Percentiles rank a stretch among this genome's conserved stretches.
These are phyloP conservation scores for Diacarnus erythraeanus DNA, from an alignment of 37 sponge, comb jelly and placozoan species.

Conservation along the genomic window DNA sequence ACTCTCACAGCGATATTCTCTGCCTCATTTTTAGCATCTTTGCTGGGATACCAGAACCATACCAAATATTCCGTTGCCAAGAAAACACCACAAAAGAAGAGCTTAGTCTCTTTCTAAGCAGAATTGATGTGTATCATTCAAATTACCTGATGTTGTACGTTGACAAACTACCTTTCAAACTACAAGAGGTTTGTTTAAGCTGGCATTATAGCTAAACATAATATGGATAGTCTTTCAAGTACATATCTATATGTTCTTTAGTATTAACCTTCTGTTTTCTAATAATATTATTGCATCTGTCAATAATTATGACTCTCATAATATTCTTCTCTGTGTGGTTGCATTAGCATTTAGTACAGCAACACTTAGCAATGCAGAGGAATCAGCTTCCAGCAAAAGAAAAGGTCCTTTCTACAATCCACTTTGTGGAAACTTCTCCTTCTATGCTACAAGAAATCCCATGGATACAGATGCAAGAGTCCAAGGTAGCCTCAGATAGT, in stretches of 20 bases:
- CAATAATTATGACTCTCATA: not conserved
- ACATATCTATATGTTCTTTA: no score
- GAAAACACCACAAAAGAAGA: constrained; percentile 59
- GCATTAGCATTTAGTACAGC: not conserved
- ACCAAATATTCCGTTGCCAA: constrained; percentile 66
- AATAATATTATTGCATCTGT: not conserved
- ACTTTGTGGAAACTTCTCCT: constrained; percentile 80
- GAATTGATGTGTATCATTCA: constrained; percentile 16
- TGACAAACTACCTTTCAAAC: constrained; percentile 58
- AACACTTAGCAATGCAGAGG: not conserved
- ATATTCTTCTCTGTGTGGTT: not conserved
- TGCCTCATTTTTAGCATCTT: constrained; percentile 55
- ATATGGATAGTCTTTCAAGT: no score
- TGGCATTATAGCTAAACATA: not conserved
- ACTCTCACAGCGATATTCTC: constrained; percentile 36
- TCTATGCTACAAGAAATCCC: constrained; percentile 79
- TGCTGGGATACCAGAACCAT: constrained; percentile 66
- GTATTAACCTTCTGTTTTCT: no score
- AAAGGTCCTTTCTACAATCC: constrained; percentile 16
- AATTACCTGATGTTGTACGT: constrained; percentile 62
- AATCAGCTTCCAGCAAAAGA: not conserved
- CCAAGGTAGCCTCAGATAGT: constrained; percentile 41
- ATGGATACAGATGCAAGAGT: constrained; percentile 63
- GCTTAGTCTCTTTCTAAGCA: constrained; percentile 61
- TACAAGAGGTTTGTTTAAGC: constrained; percentile 62